Conservation (phyloP, 2,888 invertebrate species). For the Cremastinae sp. region DNA sequence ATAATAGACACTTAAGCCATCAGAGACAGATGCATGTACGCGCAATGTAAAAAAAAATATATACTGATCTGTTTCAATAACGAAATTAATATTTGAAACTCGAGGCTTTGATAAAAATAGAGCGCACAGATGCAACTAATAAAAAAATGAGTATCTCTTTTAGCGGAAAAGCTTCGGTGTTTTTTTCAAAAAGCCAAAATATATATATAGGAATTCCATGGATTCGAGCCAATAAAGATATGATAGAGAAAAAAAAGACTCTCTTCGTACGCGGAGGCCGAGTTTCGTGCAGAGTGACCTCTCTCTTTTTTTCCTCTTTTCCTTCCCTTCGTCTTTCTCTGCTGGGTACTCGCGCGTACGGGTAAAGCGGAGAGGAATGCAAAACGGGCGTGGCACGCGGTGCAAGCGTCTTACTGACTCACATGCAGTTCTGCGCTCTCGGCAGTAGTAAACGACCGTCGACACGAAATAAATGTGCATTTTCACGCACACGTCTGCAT, state of each 20-base stretch:
- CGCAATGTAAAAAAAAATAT: too few relatives aligned
- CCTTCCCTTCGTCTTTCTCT: slow-evolving; percentile 31
- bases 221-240: slow-evolving; percentile 5
- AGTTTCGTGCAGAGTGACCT: slow-evolving; percentile 25
- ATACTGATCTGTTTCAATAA: too few relatives aligned
- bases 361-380: slow-evolving; percentile 67
- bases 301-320: too few relatives aligned
- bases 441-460: slow-evolving; percentile 15
- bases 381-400: slow-evolving; percentile 73
- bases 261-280: not conserved
- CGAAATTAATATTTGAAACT: too few relatives aligned
- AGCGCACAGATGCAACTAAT: too few relatives aligned
- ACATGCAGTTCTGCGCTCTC: slow-evolving; percentile 60
- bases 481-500: not conserved
- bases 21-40: too few relatives aligned
- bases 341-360: not conserved
- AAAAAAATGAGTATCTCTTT: too few relatives aligned
- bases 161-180: too few relatives aligned
- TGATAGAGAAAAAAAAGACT: slow-evolving; percentile 1
- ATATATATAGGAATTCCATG: too few relatives aligned
- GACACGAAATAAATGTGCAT: slow-evolving; percentile 1
- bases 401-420: slow-evolving; percentile 74
- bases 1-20: too few relatives aligned
- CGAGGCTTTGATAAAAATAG: too few relatives aligned
- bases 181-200: too few relatives aligned